Evolutionary conservation across 1,140 invertebrate species (phyloP).

Genomic region (Gryon sp.): DNA sequence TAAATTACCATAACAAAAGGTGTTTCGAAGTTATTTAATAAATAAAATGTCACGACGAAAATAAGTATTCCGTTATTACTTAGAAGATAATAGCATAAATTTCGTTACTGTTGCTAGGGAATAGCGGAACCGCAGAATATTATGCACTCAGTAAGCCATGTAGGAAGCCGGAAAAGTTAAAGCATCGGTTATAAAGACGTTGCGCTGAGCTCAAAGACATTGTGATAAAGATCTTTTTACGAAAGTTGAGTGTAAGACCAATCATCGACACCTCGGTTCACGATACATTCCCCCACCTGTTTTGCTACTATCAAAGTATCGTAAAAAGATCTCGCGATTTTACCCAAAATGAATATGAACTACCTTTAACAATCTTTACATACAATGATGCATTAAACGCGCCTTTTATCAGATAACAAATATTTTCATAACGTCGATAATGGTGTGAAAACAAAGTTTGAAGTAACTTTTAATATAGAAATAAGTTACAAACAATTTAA

Average conservation of each 20-base stretch:
- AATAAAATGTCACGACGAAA: conserved; percentile 16
- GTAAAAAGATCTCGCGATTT: conserved; percentile 20
- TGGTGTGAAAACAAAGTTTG: conserved; percentile 22
- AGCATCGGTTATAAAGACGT: conserved; percentile 47
- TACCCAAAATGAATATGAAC: conserved; percentile 15
- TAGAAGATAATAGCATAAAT: conserved; percentile 19
- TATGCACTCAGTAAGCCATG: conserved; percentile 63
- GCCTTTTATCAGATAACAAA: conserved; percentile 17
- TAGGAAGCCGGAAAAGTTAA: conserved; percentile 66
- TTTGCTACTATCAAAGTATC: conserved; percentile 19
- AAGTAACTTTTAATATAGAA: too few relatives aligned
- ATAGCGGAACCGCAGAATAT: conserved; percentile 40
- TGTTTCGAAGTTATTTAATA: conserved; percentile 21
- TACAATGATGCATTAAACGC: conserved; percentile 9
- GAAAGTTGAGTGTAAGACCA: conserved; percentile 47
- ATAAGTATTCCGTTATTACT: conserved; percentile 27
- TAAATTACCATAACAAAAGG: conserved; percentile 19
- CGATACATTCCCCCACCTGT: conserved; percentile 51
- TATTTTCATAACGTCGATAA: conserved; percentile 22
- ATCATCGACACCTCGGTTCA: conserved; percentile 62
- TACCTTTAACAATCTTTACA: conserved; percentile 8
- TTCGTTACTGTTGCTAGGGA: conserved; percentile 52
- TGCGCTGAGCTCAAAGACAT: conserved; percentile 59
- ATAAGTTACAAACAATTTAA: too few relatives aligned
- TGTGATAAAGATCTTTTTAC: conserved; percentile 41